Conservation (phyloP, 2,113 vertebrate species). For the Caracal caracal region DNA sequence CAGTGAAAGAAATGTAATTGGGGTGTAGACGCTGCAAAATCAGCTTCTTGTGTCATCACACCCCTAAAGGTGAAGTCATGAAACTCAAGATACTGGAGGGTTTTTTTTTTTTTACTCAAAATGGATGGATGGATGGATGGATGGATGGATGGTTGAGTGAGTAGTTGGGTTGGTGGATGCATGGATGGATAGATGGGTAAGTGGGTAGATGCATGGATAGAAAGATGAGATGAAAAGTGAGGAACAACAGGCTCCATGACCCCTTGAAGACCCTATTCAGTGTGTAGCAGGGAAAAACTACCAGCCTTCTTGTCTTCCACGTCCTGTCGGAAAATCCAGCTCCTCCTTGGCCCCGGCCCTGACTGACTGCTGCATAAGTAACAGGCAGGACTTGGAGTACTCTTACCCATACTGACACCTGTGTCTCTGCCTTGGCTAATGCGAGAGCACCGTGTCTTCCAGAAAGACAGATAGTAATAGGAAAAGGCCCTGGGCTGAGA, state of each 20-base stretch:
- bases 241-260: neutral
- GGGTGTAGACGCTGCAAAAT: neutral
- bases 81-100: neutral
- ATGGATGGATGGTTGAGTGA: neutral
- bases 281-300: neutral
- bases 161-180: neutral
- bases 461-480: conserved; percentile 20
- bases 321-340: neutral
- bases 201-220: neutral
- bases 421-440: conserved; percentile 12
- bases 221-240: neutral
- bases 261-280: neutral
- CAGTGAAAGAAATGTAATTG: neutral
- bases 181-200: neutral
- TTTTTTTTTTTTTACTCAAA: neutral
- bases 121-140: neutral
- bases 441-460: neutral
- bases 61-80: neutral
- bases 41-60: neutral
- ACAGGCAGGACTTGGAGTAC: neutral
- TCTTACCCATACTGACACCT: conserved; percentile 27
- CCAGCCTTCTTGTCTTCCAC: neutral
- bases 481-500: conserved; percentile 2
- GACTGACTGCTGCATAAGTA: neutral
- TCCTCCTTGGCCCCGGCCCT: neutral